Evolutionary conservation across 2,797 vertebrate genomes (phyloP).

Genomic region (Xenopus petersii): DNA sequence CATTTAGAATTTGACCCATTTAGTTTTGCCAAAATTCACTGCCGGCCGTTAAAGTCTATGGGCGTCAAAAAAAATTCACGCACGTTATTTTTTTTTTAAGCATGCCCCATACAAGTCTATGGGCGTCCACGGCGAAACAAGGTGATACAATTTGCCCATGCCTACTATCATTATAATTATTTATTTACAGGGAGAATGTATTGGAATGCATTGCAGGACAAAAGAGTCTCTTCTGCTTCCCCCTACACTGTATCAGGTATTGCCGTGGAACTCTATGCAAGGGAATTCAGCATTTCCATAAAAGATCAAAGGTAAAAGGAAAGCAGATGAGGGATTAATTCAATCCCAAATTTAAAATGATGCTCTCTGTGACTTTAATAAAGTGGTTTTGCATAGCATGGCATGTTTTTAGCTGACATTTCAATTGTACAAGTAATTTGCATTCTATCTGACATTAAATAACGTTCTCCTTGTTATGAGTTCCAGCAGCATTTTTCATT

Average conservation of each 20-base stretch:
- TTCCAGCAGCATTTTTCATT: slow-evolving; percentile 75
- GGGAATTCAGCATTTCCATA: slow-evolving; percentile 81
- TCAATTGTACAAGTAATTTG: slow-evolving; percentile 97
- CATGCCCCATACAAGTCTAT: too few species aligned
- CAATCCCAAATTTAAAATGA: slow-evolving; percentile 93
- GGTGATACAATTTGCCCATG: too few species aligned
- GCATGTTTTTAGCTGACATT: slow-evolving; percentile 98
- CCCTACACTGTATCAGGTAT: slow-evolving; percentile 57
- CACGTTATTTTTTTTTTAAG: too few species aligned
- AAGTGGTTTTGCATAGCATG: slow-evolving; percentile 81
- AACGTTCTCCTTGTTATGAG: slow-evolving; percentile 87
- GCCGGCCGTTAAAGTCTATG: too few species aligned
- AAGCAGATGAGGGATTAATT: slow-evolving; percentile 97
- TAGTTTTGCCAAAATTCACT: too few species aligned
- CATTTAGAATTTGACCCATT: too few species aligned
- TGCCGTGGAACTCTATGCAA: slow-evolving; percentile 75
- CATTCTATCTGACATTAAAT: slow-evolving; percentile 97
- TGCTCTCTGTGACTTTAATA: slow-evolving; percentile 94
- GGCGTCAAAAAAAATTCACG: too few species aligned
- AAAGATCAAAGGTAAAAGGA: slow-evolving; percentile 90
- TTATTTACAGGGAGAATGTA: too few species aligned
- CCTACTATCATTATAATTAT: too few species aligned
- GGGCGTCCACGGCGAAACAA: too few species aligned
- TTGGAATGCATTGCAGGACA: neutral
- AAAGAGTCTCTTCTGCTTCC: slow-evolving; percentile 57